These are phyloP conservation scores for Luperina testacea DNA, from an alignment of 2,888 invertebrate genomes.

Conservation along the genomic window DNA sequence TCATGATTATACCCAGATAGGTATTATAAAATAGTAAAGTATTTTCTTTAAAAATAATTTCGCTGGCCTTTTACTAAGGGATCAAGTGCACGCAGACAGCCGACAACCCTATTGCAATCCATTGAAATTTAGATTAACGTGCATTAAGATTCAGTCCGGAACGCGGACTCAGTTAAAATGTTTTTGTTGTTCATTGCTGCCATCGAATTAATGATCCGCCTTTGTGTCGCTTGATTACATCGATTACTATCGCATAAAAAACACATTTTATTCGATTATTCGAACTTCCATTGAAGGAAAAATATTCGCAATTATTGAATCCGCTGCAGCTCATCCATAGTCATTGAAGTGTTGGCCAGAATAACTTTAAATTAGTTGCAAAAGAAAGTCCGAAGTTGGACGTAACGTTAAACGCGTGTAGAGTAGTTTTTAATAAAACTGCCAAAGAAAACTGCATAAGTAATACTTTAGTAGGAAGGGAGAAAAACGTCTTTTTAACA, in stretches of 20 bases:
- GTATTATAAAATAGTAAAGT: neutral
- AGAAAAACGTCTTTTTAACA: slow-evolving; percentile 5
- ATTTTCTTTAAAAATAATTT: neutral
- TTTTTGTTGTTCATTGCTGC: slow-evolving; percentile 76
- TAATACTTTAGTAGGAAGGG: slow-evolving; percentile 4
- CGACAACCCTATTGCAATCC: slow-evolving; percentile 66
- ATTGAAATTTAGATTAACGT: slow-evolving; percentile 79
- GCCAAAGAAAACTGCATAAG: slow-evolving; percentile 49
- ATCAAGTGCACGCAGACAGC: slow-evolving; percentile 27
- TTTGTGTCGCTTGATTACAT: slow-evolving; percentile 70
- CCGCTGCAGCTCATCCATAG: slow-evolving; percentile 43
- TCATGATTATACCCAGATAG: neutral
- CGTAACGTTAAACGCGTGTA: slow-evolving; percentile 47
- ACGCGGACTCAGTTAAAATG: slow-evolving; percentile 74
- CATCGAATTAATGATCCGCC: slow-evolving; percentile 70
- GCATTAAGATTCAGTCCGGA: slow-evolving; percentile 75
- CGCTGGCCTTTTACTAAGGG: neutral
- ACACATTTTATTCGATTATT: slow-evolving; percentile 43
- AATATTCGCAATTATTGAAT: slow-evolving; percentile 43
- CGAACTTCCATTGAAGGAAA: slow-evolving; percentile 23
- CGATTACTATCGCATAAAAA: slow-evolving; percentile 66
- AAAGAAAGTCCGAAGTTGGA: slow-evolving; percentile 54
- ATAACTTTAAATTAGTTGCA: slow-evolving; percentile 64
- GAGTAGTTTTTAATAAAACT: slow-evolving; percentile 59
- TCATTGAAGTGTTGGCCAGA: slow-evolving; percentile 46